phyloP scores from a whole-genome alignment of 2,888 invertebrate genomes.

The Falcaria lacertinaria region DNA sequence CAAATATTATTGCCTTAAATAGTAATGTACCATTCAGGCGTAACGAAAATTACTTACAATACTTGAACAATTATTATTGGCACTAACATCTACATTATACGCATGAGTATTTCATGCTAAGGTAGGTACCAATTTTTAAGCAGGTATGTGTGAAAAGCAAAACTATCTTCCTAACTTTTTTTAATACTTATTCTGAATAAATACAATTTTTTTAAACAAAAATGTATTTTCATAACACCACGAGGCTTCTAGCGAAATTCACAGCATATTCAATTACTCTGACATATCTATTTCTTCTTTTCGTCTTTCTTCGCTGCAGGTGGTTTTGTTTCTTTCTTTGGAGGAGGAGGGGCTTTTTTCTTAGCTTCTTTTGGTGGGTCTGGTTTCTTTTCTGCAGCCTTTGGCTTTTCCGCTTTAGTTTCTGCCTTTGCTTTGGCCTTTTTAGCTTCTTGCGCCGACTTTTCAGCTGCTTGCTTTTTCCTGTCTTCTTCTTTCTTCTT shows the following conservation, averaged over 20 bases:
- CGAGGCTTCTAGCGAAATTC: neutral
- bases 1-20: too few species aligned
- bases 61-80: too few species aligned
- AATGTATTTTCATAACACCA: neutral
- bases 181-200: too few species aligned
- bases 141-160: too few species aligned
- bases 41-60: too few species aligned
- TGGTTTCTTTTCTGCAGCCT: conserved; percentile 16
- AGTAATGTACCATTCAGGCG: too few species aligned
- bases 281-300: conserved; percentile 11
- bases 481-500: conserved; percentile 26
- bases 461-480: conserved; percentile 23
- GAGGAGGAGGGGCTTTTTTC: conserved; percentile 7
- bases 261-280: conserved; percentile 6
- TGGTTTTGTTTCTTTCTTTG: too few species aligned
- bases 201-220: too few species aligned
- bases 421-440: conserved; percentile 23
- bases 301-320: conserved; percentile 15
- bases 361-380: conserved; percentile 10
- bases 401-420: conserved; percentile 12
- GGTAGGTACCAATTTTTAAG: too few species aligned
- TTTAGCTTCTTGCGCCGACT: conserved; percentile 17
- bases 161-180: too few species aligned
- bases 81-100: too few species aligned
- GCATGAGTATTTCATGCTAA: too few species aligned